These are phyloP conservation scores for Caenorhabditis sp. DNA, from an alignment of 2,888 invertebrate genomes.

Conservation along the genomic window DNA sequence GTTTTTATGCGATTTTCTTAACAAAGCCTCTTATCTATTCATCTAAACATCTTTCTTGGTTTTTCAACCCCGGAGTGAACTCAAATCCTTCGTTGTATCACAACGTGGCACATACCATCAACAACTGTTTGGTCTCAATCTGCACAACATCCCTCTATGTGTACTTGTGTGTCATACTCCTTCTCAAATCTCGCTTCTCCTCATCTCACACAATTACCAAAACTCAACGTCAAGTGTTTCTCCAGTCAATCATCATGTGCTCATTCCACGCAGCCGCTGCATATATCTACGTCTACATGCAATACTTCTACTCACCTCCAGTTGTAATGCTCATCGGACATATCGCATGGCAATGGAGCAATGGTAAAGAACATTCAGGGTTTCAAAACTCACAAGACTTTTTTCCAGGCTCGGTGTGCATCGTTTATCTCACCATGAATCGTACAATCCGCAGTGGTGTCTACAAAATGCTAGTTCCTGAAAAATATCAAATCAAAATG, in stretches of 20 bases:
- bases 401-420: conserved; percentile 9
- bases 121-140: conserved; percentile 42
- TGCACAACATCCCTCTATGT: conserved; percentile 42
- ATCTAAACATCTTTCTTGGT: conserved; percentile 33
- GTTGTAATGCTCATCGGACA: conserved; percentile 40
- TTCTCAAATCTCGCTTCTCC: neutral
- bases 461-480: no score
- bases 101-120: conserved; percentile 41
- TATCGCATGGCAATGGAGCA: conserved; percentile 42
- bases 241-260: conserved; percentile 31
- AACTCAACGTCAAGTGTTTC: conserved; percentile 5
- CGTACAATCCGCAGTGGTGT: conserved; percentile 6
- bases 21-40: conserved; percentile 21
- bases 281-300: conserved; percentile 45
- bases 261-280: conserved; percentile 33
- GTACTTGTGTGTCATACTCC: neutral
- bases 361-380: no score
- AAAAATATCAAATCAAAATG: no score
- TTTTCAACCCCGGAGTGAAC: conserved; percentile 28
- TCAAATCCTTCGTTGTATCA: conserved; percentile 19
- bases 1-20: conserved; percentile 23
- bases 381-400: no score
- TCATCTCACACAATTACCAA: neutral
- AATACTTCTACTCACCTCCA: conserved; percentile 34
- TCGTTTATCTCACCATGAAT: conserved; percentile 21